These are phyloP conservation scores for Colletes collaris DNA, from an alignment of 2,888 invertebrate species.

Conservation along the genomic window DNA sequence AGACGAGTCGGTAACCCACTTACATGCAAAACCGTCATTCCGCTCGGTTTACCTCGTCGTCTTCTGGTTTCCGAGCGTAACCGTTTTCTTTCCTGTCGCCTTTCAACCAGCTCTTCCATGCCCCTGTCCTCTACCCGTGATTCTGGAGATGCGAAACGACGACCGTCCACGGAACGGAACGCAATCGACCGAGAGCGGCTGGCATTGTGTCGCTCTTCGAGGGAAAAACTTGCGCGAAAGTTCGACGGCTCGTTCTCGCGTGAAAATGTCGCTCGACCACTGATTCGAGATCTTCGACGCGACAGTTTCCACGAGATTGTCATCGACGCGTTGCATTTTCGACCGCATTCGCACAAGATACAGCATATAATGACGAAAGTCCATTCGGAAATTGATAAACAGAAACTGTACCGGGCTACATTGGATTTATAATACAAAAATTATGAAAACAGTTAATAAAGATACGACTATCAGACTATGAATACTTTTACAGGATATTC, in stretches of 20 bases:
- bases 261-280: slow-evolving; percentile 21
- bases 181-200: slow-evolving; percentile 36
- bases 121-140: background rate
- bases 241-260: slow-evolving; percentile 13
- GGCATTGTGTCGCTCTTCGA: slow-evolving; percentile 9
- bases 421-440: too few species aligned
- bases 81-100: slow-evolving; percentile 29
- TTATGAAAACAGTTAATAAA: too few species aligned
- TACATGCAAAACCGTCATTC: slow-evolving; percentile 55
- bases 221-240: slow-evolving; percentile 34
- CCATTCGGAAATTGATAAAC: too few species aligned
- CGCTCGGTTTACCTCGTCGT: slow-evolving; percentile 55
- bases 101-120: background rate
- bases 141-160: slow-evolving; percentile 8
- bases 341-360: too few species aligned
- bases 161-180: slow-evolving; percentile 12
- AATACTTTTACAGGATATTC: too few species aligned
- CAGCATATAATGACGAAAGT: too few species aligned
- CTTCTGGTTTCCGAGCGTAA: slow-evolving; percentile 17
- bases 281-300: background rate
- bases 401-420: too few species aligned
- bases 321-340: too few species aligned
- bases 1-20: slow-evolving; percentile 51
- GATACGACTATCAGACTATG: too few species aligned
- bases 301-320: slow-evolving; percentile 1